Evolutionary conservation across 2,797 vertebrate genomes (phyloP), one percentile per base, ranked within the genome.

Genomic region (Sebastes paucispinis): DNA sequence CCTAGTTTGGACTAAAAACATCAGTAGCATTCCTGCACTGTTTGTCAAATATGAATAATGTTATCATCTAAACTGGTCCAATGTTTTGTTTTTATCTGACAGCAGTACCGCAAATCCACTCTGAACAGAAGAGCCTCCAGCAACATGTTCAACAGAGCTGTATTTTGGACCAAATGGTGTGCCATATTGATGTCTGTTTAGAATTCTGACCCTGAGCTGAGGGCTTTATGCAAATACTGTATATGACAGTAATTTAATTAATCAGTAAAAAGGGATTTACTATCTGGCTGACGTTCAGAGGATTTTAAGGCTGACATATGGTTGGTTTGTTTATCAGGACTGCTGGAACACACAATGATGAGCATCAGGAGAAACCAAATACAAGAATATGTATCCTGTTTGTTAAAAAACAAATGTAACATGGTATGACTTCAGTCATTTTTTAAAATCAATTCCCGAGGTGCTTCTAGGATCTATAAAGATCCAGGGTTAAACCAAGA

Each of bases 241-340:
- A 71, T 73, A 79, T 73, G 60, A 8, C n/a, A 50, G 57, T 80
- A 80, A 81, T 84, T 64, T 60, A 86, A 92, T 87, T 83, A 88
- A 92, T 84, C 73, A 84, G 77, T 84, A 34, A 24, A 81, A 43
- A n/a, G 79, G 79, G 76, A 73, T 84, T 86, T 88, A 74, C 20
- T 75, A 50, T 75, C 34, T 82, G 75, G 76, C 69, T 80, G 63
- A 74, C 75, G 32, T 16, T 63, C 47, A 57, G 68, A 85, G 75
- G 64, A 36, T 47, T 72, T 80, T 73, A 52, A 78, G 75, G 72
- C 70, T 71, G 81, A 29, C 86, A 91, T 88, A 90, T 90, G 87
- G 82, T 79, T 73, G 43, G 31, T 57, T 64, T 69, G 76, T 86
- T 82, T 70, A 60, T 68, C 43, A 55, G 36, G 43, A 52, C 57